phyloP scores from a whole-genome alignment of 1,140 invertebrate species.

The Apocrypta bakeri region DNA sequence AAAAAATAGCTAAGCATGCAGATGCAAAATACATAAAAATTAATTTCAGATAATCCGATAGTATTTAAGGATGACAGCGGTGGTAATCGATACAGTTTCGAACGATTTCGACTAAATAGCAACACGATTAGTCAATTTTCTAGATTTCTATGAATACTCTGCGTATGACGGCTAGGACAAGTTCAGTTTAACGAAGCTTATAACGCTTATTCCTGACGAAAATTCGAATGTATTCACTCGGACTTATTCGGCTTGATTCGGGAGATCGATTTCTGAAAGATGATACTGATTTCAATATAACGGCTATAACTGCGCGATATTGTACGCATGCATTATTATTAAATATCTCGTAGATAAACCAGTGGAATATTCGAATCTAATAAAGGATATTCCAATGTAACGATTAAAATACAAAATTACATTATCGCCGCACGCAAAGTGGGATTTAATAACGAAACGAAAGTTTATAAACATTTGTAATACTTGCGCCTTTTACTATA shows the following conservation, averaged over 20 bases:
- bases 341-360: too few relatives aligned
- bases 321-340: neutral
- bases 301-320: neutral
- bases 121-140: neutral
- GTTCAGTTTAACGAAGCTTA: too few relatives aligned
- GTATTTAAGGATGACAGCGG: neutral
- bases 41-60: neutral
- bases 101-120: neutral
- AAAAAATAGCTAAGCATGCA: neutral
- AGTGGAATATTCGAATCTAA: neutral
- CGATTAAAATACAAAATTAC: neutral
- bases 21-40: too few relatives aligned
- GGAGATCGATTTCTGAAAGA: neutral
- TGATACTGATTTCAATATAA: neutral
- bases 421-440: neutral
- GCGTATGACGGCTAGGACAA: too few relatives aligned
- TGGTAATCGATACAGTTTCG: neutral
- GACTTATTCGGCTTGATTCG: neutral
- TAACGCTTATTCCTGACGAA: neutral
- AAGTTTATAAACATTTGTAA: neutral
- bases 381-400: neutral
- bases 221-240: neutral
- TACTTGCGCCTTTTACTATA: neutral
- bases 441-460: neutral
- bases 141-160: neutral